Evolutionary conservation across 2,888 invertebrate genomes (phyloP), one percentile per base, ranked within the genome.

Genomic region (Drosophila silvestris): DNA sequence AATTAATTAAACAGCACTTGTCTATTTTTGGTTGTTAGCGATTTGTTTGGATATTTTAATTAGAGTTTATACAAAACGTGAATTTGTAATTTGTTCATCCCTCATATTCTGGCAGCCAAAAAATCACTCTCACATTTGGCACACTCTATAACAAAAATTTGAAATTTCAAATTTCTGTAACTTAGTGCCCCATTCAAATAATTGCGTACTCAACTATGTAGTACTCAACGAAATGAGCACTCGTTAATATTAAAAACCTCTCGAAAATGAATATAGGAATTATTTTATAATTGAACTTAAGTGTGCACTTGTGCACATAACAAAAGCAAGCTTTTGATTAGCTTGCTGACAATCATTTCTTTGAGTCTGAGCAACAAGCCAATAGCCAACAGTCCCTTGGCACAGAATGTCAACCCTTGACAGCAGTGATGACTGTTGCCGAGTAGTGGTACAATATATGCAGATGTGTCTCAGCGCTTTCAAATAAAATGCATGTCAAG

Each of bases 401-500:
- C 77, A 19, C 26, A n/a, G 37, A 19, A 53, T 53, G 66, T 70
- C 56, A 50, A 44, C 70, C 63, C 68, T 73, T 79, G 79, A 71
- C 83, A 75, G 81, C 60, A 32, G 61, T 64, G 70, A 53, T 61
- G 72, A 60, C 75, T 62, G 74, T 61, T 74, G 39, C 68, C 60
- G 51, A 57, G 19, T 14, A 37, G n/a, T n/a, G 12, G 75, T 67
- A 28, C 9, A 47, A 16, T 26, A 63, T 79, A 85, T 90, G 90
- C 77, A 83, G 73, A 85, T 90, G 66, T 72, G 64, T 54, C 44
- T 28, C 47, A 67, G 32, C 62, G 64, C 60, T 54, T 70, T 83
- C 59, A 72, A 74, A 80, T 83, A 83, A 81, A 88, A 67, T 79
- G 77, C 83, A 88, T 82, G 71, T 60, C 83, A 67, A 74, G 69